Conservation (phyloP, 2,797 vertebrate genomes). For the Sebastes iracundus region DNA sequence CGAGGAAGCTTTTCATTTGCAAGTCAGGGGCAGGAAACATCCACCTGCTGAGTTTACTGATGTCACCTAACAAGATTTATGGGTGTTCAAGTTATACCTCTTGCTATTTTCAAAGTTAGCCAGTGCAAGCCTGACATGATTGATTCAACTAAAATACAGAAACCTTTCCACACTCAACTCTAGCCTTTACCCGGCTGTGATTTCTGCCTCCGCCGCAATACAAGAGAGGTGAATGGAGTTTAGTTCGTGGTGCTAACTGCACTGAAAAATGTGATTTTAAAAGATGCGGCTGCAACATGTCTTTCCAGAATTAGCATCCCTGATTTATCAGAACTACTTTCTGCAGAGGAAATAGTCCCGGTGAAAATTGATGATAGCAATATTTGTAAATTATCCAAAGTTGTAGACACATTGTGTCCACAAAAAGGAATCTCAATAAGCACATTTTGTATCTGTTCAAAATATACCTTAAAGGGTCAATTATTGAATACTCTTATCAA, state of each 20-base stretch:
- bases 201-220: neutral
- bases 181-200: neutral
- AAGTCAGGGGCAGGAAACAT: neutral
- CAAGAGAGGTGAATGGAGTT: neutral
- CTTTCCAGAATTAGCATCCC: neutral
- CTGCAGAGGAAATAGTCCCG: neutral
- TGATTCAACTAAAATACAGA: neutral
- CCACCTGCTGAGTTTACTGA: neutral
- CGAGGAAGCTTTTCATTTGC: neutral
- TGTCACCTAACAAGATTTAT: neutral
- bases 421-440: neutral
- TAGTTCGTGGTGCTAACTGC: neutral
- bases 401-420: neutral
- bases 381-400: neutral
- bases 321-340: accelerated
- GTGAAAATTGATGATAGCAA: neutral
- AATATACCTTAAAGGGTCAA: too few relatives aligned
- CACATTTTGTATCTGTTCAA: too few relatives aligned
- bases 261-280: neutral
- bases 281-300: neutral
- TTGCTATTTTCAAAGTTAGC: neutral
- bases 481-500: too few relatives aligned
- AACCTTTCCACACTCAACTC: neutral
- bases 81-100: neutral
- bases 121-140: neutral